phyloP scores from a whole-genome alignment of 35 echinoderm and acorn worm species.

The Chiridota heheva region DNA sequence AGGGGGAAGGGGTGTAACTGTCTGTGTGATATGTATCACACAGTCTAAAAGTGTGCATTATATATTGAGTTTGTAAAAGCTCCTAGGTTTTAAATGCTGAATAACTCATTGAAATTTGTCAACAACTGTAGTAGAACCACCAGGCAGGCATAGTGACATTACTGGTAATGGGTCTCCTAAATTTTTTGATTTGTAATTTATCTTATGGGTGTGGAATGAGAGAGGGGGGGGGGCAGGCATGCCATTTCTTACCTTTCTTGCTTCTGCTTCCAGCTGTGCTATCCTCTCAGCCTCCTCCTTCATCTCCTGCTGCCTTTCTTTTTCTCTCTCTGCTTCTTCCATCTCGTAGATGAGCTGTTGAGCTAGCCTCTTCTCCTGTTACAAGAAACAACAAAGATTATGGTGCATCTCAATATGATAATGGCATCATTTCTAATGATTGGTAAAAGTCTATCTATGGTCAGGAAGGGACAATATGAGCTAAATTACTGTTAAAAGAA shows the following conservation, averaged over 20 bases:
- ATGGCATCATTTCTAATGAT: not conserved
- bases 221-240: not conserved
- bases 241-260: slow-evolving; percentile 54
- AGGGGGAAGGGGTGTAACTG: no score
- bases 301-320: slow-evolving; percentile 75
- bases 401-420: not conserved
- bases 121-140: no score
- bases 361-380: slow-evolving; percentile 54
- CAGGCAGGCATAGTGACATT: no score
- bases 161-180: not conserved
- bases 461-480: not conserved
- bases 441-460: not conserved
- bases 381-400: not conserved
- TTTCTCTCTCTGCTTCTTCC: slow-evolving; percentile 70
- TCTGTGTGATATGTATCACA: no score
- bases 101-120: no score
- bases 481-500: not conserved
- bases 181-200: not conserved
- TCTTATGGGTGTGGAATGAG: not conserved
- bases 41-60: no score
- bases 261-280: slow-evolving; percentile 75
- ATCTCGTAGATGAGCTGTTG: slow-evolving; percentile 58
- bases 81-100: not conserved
- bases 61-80: no score
- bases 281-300: slow-evolving; percentile 74